Base-by-base conservation (phyloP, 2,888 invertebrate genomes). In the Oeneis ivallda region DNA sequence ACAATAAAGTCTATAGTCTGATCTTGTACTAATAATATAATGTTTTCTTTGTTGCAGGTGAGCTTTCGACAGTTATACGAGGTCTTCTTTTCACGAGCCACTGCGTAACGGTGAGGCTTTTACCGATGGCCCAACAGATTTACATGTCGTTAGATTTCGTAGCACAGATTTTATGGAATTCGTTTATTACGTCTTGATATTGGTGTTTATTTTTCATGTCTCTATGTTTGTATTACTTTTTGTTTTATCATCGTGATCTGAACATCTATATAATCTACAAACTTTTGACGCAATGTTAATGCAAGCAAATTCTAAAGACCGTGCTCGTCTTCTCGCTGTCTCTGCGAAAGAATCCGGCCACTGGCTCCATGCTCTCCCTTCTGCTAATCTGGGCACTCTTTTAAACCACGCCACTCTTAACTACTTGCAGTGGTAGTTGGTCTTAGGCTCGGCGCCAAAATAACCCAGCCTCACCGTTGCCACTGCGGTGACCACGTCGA, bases 11-110 rank as follows among this genome's bases (percentile, higher is more conserved):
- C 41, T 41, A 15, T 15, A 45, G 45, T 45, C 15, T 45, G 45
- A 10, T 47, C 9, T 15, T 37, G 34, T 37, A 53, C 17, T 68
- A 64, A 62, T 68, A 64, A 62, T 59, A 57, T 15, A 58, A 54
- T 58, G 67, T 68, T 74, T 77, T 78, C 66, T 76, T 83, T 81
- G 79, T 84, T 84, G 72, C 82, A 83, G 84, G 85, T 85, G 79
- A 83, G 79, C 72, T 39, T 43, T 43, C 64, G 13, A 63, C 70
- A 70, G 32, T 13, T 49, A 43, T 26, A 17, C 15, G 34, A 34
- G 17, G 17, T 19, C 26, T 50, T 19, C 19, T 56, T 54, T 34
- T 43, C n/a, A 17, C 61, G 19, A 11, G 11, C 49, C 49, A 11
- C 49, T 26, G 49, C 11, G 32, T 43, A 56, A 49, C 49, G 39